Base-by-base conservation (phyloP, 2,113 vertebrate species). In the Rhipidura dahli region DNA sequence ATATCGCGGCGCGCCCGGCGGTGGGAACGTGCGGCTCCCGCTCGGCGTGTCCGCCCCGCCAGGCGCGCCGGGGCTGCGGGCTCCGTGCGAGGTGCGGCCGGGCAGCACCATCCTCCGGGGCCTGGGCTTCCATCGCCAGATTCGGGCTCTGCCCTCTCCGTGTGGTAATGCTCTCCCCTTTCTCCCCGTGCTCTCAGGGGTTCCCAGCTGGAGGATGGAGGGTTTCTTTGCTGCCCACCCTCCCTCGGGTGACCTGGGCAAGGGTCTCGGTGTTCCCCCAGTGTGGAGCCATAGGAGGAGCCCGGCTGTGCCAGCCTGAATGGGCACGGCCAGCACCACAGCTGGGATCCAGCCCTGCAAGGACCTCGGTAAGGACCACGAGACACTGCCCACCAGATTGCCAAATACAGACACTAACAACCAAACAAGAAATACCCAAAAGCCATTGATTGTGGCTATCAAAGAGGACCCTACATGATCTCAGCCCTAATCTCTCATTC, bases 41-140 rank as follows among this genome's bases (percentile, higher is more conserved):
- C 72, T 8, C 0, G 0, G 59, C 7, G 0, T 49, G 71, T 20
- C 78, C 2, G 0, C 51, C 23, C 40, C 1, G 1, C 44, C 83
- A 11, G 21, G 4, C 11, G 2, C 65, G 80, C 6, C 10, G 51
- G 78, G 47, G 42, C 40, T 30, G 44, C 2, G 0, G 77, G 17
- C 3, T 11, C 11, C 13, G 0, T 5, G 24, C 0, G 0, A 64
- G 22, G 18, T n/a, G 56, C 60, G 45, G 12, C 49, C 53, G 33
- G 81, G 44, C 31, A 71, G 20, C 2, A 1, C 44, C 59, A 2
- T 24, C 17, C 91, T 35, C 11, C 1, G 7, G 22, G 21, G 16
- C 35, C 14, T 37, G 44, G n/a, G 7, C 35, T 69, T 77, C 30
- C 30, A 15, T 12, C 31, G 17, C 18, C 37, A 15, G 3, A 9